Base-by-base conservation (phyloP, 2,888 invertebrate species). In the Pecten maximus region DNA sequence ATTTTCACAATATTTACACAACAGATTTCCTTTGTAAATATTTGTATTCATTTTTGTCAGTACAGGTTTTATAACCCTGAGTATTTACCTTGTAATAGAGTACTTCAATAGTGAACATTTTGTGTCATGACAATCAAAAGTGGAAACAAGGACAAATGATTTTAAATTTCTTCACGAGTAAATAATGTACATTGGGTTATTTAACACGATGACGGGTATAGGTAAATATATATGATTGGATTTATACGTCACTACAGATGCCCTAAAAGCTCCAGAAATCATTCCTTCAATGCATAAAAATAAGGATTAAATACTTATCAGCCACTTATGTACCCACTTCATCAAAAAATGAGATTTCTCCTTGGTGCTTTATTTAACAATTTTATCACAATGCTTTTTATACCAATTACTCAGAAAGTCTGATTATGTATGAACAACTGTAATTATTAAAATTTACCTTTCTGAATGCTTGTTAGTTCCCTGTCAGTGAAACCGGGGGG, bases 1-100 rank as follows among this genome's bases (percentile, higher is more conserved):
- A 74, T 74, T 74, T 35, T 28, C 8, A 74, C 35, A 74, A 35
- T 74, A 74, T 74, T 74, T 28, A 74, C 12, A 35, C 1, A 8
- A 35, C 74, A 8, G 74, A 74, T 74, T 74, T 74, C 35, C 74
- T 74, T 74, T 74, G 74, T 74, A 74, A 74, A 74, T 74, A 74
- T 74, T 28, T 74, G 12, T 28, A 28, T 74, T 35, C 44, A 74
- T 35, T 74, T 74, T 28, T 35, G 74, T 28, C 15, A 35, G 12
- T 35, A 74, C 74, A 15, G 74, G 35, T 74, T 74, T 74, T 74
- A 74, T 28, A 74, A 74, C 10, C 74, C 74, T 28, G 12, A 19
- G 74, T 74, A 74, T 74, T 74, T 28, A 28, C 35, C 4, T 28
- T 6, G 74, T 74, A 35, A 74, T 74, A 74, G 74, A 74, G 35